Conservation (phyloP, 2,113 vertebrate species). For the Urocolius indicus region DNA sequence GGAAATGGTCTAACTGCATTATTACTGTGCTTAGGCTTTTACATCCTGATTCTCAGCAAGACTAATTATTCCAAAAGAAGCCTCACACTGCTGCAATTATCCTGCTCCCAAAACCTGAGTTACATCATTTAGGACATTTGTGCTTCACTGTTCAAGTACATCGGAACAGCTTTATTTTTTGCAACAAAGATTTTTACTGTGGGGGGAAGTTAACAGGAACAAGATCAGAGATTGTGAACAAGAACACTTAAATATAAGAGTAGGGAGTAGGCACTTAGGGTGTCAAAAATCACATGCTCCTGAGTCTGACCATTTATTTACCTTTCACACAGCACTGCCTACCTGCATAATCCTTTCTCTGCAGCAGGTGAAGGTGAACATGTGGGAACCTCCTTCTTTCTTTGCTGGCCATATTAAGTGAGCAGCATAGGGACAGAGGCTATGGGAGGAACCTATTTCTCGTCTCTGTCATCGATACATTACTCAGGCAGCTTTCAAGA, state of each 20-base stretch:
- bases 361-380: neutral
- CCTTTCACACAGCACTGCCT: neutral
- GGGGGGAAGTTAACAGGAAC: neutral
- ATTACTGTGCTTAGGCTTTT: slow-evolving; percentile 40
- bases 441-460: neutral
- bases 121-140: slow-evolving; percentile 59
- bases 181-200: neutral
- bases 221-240: neutral
- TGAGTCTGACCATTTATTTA: neutral
- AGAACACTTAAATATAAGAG: neutral
- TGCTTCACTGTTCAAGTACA: slow-evolving; percentile 21
- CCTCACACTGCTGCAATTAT: slow-evolving; percentile 42
- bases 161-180: neutral
- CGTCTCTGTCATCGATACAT: neutral
- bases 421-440: neutral
- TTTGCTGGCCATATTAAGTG: neutral
- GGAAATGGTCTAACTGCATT: slow-evolving; percentile 59
- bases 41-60: slow-evolving; percentile 50
- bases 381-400: neutral
- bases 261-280: neutral
- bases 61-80: slow-evolving; percentile 64
- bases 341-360: neutral
- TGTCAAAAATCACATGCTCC: neutral
- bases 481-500: neutral
- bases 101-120: slow-evolving; percentile 60